These are phyloP conservation scores for Lateolabrax maculatus DNA, from an alignment of 2,797 vertebrate species.

Conservation along the genomic window DNA sequence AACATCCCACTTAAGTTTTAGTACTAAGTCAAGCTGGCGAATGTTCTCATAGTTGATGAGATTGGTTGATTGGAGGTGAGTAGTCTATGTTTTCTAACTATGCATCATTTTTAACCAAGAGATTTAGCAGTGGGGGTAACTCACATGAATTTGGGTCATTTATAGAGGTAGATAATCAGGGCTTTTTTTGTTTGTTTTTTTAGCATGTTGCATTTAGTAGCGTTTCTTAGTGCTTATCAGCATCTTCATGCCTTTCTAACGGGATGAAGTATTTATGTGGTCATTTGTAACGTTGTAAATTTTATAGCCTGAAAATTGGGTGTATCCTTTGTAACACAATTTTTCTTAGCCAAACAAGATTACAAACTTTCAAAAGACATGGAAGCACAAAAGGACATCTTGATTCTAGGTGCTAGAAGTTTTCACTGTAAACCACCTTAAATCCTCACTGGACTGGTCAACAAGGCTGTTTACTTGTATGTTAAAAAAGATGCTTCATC, in stretches of 20 bases:
- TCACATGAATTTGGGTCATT: conserved; percentile 78
- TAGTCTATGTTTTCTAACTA: conserved; percentile 86
- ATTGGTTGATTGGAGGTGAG: conserved; percentile 73
- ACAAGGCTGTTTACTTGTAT: conserved; percentile 64
- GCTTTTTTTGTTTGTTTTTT: conserved; percentile 58
- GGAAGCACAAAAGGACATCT: conserved; percentile 84
- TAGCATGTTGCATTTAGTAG: conserved; percentile 80
- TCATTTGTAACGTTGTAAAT: conserved; percentile 79
- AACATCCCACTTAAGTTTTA: conserved; percentile 71
- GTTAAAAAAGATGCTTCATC: conserved; percentile 54
- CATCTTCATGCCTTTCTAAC: conserved; percentile 78
- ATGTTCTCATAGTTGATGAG: conserved; percentile 75
- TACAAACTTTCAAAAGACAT: conserved; percentile 79
- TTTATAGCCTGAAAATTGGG: conserved; percentile 80
- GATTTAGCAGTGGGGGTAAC: conserved; percentile 82
- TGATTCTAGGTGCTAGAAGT: conserved; percentile 84
- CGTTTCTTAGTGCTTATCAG: conserved; percentile 79
- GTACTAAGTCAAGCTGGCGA: conserved; percentile 73
- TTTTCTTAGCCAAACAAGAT: conserved; percentile 87
- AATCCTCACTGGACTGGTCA: conserved; percentile 77
- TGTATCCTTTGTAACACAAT: conserved; percentile 79
- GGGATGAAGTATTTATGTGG: conserved; percentile 77
- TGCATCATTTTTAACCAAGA: conserved; percentile 87
- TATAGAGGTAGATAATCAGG: conserved; percentile 78
- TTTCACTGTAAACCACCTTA: conserved; percentile 82